These are phyloP conservation scores for Microcebus griseorufus DNA, from an alignment of 2,113 vertebrate genomes.

Conservation along the genomic window DNA sequence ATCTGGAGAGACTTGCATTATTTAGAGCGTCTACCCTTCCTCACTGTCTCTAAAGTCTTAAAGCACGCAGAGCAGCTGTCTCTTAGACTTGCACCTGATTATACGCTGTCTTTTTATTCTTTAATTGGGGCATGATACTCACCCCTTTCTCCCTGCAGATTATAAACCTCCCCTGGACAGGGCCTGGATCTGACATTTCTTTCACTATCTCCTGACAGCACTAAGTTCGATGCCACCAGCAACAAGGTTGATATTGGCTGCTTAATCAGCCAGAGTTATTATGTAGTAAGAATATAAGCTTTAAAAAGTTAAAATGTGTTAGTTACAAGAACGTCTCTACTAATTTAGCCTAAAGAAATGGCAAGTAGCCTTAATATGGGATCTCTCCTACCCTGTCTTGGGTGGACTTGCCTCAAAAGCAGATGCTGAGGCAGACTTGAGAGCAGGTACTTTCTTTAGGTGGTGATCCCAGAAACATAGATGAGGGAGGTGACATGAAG, in stretches of 20 bases:
- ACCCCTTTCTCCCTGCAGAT: slow-evolving; percentile 12
- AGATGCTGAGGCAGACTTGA: not conserved
- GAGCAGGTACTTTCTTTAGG: not conserved
- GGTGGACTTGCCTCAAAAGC: not conserved
- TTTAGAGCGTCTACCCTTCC: slow-evolving; percentile 15
- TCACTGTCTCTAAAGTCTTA: slow-evolving; percentile 28
- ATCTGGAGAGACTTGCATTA: slow-evolving; percentile 55
- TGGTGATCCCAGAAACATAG: not conserved
- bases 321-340: not conserved
- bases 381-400: not conserved
- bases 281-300: not conserved
- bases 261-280: slow-evolving; percentile 24
- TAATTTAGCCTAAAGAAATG: not conserved
- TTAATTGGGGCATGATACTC: not conserved
- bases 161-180: not conserved
- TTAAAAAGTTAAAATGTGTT: not conserved
- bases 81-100: slow-evolving; percentile 16
- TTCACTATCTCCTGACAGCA: not conserved
- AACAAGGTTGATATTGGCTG: not conserved
- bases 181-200: not conserved
- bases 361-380: not conserved
- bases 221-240: not conserved
- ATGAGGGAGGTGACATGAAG: not conserved
- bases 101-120: slow-evolving; percentile 4
- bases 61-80: slow-evolving; percentile 2